Evolutionary conservation across 2,113 vertebrate species (phyloP).

Genomic region (Phaethornis superciliosus): DNA sequence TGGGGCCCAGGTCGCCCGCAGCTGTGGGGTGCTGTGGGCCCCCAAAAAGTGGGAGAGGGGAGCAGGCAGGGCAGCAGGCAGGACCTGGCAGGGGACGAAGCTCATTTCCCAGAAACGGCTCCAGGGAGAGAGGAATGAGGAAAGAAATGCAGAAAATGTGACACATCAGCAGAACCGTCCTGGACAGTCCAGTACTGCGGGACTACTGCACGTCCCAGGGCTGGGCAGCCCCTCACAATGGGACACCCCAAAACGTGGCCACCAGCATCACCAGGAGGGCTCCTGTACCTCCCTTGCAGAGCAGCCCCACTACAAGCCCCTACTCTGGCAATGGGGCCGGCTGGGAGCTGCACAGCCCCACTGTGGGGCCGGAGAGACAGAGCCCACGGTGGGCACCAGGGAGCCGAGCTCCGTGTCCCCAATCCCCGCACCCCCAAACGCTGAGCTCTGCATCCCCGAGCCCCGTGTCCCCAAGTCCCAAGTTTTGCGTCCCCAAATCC

Average conservation of each 20-base stretch:
- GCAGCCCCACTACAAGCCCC: neutral
- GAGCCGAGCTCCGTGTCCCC: neutral
- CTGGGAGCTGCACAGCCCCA: neutral
- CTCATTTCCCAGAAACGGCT: constrained; percentile 3
- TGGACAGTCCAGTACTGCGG: neutral
- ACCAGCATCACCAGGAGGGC: accelerated
- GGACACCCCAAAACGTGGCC: neutral
- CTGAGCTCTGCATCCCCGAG: neutral
- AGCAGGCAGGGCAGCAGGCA: neutral
- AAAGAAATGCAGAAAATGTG: constrained; percentile 64
- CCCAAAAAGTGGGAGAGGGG: neutral
- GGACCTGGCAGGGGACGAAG: neutral
- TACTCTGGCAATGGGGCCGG: neutral
- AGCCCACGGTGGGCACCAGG: neutral
- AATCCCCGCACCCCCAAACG: too few relatives aligned
- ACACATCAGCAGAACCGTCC: constrained; percentile 62
- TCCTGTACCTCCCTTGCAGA: accelerated
- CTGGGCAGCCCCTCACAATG: neutral
- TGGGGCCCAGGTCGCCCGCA: neutral
- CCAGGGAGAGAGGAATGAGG: constrained; percentile 31
- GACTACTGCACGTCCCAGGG: accelerated
- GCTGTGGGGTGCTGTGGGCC: neutral
- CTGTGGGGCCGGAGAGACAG: neutral
- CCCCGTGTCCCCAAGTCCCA: accelerated
- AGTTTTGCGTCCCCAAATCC: neutral